phyloP scores from a whole-genome alignment of 2,797 vertebrate genomes.

The Parambassis ranga region DNA sequence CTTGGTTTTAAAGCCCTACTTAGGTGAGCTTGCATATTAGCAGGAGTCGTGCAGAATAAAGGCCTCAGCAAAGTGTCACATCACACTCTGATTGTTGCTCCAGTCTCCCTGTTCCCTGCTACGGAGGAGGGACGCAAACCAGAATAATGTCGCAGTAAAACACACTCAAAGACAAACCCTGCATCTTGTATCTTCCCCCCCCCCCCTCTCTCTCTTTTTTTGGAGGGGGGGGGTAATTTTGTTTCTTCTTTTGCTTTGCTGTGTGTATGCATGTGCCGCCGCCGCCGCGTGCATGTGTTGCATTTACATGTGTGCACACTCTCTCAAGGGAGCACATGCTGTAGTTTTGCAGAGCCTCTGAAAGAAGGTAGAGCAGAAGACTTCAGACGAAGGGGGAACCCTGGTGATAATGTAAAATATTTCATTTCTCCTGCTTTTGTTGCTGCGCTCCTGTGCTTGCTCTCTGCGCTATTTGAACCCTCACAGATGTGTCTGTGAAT shows the following conservation, averaged over 20 bases:
- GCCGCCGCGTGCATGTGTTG: slow-evolving; percentile 4
- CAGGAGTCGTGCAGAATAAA: slow-evolving; percentile 86
- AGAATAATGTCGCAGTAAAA: slow-evolving; percentile 75
- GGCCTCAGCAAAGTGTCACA: slow-evolving; percentile 83
- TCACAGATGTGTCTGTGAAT: slow-evolving; percentile 43
- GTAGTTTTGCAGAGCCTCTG: slow-evolving; percentile 50
- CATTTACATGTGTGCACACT: slow-evolving; percentile 52
- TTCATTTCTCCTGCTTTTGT: slow-evolving; percentile 67
- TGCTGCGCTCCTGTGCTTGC: slow-evolving; percentile 42
- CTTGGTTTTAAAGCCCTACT: slow-evolving; percentile 97
- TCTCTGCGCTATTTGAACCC: slow-evolving; percentile 50
- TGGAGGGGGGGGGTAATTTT: too few relatives aligned
- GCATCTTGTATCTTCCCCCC: slow-evolving; percentile 70
- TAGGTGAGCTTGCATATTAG: slow-evolving; percentile 97
- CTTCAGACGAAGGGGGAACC: slow-evolving; percentile 71
- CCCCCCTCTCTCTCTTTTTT: too few relatives aligned
- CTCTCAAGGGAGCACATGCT: slow-evolving; percentile 63
- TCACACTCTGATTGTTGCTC: slow-evolving; percentile 78
- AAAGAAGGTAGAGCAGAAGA: slow-evolving; percentile 58
- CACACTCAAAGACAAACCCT: slow-evolving; percentile 71
- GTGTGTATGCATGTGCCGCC: slow-evolving; percentile 28
- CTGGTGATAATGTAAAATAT: slow-evolving; percentile 76
- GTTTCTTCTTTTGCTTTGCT: slow-evolving; percentile 39
- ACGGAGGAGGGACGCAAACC: slow-evolving; percentile 40
- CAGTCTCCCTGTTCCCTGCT: slow-evolving; percentile 61